A percentile compares a stretch with the other conserved stretches of the same genome.
Evolutionary conservation across 1,140 invertebrate species (phyloP).

Genomic region (Platyura marginata): DNA sequence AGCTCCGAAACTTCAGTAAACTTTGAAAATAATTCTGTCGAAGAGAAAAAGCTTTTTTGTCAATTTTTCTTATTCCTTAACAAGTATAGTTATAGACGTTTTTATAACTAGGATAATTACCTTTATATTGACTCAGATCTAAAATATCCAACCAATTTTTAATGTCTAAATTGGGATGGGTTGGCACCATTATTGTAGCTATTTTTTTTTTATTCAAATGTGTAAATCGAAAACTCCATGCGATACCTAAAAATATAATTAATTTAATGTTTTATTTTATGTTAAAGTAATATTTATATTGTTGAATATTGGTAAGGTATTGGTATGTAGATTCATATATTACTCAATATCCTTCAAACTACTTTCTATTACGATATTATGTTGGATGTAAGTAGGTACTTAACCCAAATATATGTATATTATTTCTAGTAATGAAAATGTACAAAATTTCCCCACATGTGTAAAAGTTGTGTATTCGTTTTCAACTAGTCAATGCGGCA

Average conservation of each 20-base stretch:
- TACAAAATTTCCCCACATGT: too few species aligned
- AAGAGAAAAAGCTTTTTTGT: neutral
- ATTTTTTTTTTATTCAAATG: constrained; percentile 5
- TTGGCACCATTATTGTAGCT: constrained; percentile 12
- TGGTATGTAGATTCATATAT: too few species aligned
- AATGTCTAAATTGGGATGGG: constrained; percentile 9
- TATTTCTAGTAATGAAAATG: too few species aligned
- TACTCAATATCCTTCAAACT: too few species aligned
- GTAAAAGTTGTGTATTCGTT: too few species aligned
- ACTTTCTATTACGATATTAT: too few species aligned
- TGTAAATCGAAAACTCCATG: constrained; percentile 22
- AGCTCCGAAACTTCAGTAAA: constrained; percentile 35
- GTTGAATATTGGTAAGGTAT: too few species aligned
- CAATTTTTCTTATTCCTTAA: too few species aligned
- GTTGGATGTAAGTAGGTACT: too few species aligned
- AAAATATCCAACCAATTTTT: constrained; percentile 16
- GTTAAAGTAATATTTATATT: neutral
- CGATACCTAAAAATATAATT: constrained; percentile 11
- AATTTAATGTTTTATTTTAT: neutral
- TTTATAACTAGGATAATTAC: constrained; percentile 4
- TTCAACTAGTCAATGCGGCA: too few species aligned
- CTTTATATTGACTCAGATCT: constrained; percentile 18
- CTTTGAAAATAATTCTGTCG: constrained; percentile 20
- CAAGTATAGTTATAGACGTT: neutral
- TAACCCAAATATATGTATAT: too few species aligned